These are phyloP conservation scores for Sylvietta virens DNA, from an alignment of 2,113 vertebrate genomes.

Conservation along the genomic window DNA sequence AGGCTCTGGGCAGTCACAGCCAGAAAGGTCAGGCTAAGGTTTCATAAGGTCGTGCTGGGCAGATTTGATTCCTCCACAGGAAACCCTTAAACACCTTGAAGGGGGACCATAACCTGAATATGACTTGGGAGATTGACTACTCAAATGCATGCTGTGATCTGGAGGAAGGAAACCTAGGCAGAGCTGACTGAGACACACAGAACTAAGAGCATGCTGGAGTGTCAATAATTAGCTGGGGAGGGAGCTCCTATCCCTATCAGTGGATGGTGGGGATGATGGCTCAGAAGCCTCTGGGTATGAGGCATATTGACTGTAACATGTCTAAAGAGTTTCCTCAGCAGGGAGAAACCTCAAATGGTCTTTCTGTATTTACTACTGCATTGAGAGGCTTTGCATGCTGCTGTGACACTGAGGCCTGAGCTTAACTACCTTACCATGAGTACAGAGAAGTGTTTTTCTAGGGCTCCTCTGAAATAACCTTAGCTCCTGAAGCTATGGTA, in stretches of 20 bases:
- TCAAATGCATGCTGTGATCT: fast-evolving
- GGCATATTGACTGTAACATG: neutral
- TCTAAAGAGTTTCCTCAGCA: neutral
- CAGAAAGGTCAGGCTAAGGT: neutral
- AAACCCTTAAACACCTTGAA: neutral
- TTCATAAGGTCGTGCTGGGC: neutral
- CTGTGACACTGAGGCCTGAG: neutral
- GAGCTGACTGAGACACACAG: neutral
- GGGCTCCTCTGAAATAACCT: neutral
- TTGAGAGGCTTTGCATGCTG: neutral
- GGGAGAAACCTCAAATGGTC: neutral
- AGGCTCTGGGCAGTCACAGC: neutral
- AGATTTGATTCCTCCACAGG: neutral
- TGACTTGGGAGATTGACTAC: neutral
- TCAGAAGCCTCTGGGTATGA: neutral
- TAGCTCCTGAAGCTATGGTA: neutral
- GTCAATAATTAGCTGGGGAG: neutral
- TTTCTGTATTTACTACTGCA: neutral
- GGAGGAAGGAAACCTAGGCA: neutral
- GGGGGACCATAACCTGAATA: neutral
- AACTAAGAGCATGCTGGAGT: neutral
- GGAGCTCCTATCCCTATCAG: neutral
- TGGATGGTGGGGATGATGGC: neutral
- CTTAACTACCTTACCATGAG: neutral
- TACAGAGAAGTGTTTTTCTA: neutral